These are phyloP conservation scores for Gastrophysa polygoni DNA, from an alignment of 2,888 invertebrate genomes.

Conservation along the genomic window DNA sequence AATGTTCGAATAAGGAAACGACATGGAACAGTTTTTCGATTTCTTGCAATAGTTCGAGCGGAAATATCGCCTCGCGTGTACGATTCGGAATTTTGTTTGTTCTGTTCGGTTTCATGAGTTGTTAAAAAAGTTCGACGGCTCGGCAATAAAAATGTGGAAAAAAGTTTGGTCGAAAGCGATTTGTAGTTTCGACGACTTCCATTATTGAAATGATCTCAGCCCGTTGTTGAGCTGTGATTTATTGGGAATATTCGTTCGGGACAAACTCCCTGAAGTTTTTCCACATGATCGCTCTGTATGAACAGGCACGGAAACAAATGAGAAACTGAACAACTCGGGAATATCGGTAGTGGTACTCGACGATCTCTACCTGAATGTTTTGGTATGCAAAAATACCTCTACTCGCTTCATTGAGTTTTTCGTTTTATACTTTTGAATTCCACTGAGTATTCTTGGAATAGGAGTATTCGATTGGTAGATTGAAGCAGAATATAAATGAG, in stretches of 20 bases:
- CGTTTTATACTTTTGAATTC: too few relatives aligned
- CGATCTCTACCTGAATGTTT: too few relatives aligned
- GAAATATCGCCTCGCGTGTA: conserved; percentile 17
- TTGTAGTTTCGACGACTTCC: conserved; percentile 16
- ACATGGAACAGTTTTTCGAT: background rate
- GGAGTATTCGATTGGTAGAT: too few relatives aligned
- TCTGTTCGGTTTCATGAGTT: conserved; percentile 27
- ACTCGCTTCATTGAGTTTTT: too few relatives aligned
- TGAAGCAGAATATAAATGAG: too few relatives aligned
- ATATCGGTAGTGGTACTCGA: background rate
- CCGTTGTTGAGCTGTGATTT: conserved; percentile 12
- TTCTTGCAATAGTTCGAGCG: conserved; percentile 11
- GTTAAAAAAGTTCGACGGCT: conserved; percentile 24
- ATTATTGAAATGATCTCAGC: conserved; percentile 15
- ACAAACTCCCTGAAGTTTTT: background rate
- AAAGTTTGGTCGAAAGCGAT: conserved; percentile 21
- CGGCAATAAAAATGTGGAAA: conserved; percentile 23
- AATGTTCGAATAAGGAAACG: too few relatives aligned
- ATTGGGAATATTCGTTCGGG: background rate
- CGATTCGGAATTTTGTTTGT: conserved; percentile 25
- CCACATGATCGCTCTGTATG: background rate
- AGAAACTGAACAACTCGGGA: background rate
- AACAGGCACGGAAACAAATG: background rate
- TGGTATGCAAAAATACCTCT: too few relatives aligned
- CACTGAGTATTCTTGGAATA: too few relatives aligned